These are phyloP conservation scores for Cathartes aura DNA, from an alignment of 2,113 vertebrate species.

Conservation along the genomic window DNA sequence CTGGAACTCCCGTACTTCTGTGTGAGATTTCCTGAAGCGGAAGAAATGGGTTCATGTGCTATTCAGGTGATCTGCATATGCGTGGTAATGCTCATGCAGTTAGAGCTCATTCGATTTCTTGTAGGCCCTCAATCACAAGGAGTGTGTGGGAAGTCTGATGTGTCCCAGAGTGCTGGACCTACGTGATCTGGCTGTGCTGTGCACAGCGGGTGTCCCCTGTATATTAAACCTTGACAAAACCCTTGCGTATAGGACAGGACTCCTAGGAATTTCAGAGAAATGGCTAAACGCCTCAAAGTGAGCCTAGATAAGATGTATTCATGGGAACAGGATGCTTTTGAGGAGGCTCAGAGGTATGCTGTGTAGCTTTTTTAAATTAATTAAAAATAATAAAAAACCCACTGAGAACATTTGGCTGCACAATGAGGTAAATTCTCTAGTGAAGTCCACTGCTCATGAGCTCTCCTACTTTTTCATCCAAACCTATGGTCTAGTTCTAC, in stretches of 20 bases:
- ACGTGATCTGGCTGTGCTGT: not conserved
- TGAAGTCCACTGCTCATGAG: not conserved
- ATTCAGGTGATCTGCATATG: too few relatives aligned
- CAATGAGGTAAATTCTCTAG: not conserved
- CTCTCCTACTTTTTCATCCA: not conserved
- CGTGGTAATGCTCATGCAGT: not conserved
- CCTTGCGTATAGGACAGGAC: not conserved
- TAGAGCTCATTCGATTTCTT: not conserved
- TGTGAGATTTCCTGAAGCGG: not conserved
- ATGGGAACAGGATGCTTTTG: not conserved
- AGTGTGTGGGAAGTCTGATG: not conserved
- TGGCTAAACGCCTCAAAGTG: not conserved
- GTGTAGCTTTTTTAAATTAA: not conserved
- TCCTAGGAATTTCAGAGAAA: not conserved
- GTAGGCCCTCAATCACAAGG: not conserved
- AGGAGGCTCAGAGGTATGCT: not conserved
- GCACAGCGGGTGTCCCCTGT: not conserved
- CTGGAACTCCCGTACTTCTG: not conserved
- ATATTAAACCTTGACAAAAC: not conserved
- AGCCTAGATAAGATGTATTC: not conserved
- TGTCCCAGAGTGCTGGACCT: not conserved
- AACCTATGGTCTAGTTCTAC: not conserved
- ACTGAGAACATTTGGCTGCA: not conserved
- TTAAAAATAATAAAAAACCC: not conserved
- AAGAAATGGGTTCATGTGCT: not conserved